Percentiles rank a stretch among this genome's conserved stretches.
These are phyloP conservation scores for Hirtodrosophila duncani DNA, from an alignment of 2,888 invertebrate species.

Conservation along the genomic window DNA sequence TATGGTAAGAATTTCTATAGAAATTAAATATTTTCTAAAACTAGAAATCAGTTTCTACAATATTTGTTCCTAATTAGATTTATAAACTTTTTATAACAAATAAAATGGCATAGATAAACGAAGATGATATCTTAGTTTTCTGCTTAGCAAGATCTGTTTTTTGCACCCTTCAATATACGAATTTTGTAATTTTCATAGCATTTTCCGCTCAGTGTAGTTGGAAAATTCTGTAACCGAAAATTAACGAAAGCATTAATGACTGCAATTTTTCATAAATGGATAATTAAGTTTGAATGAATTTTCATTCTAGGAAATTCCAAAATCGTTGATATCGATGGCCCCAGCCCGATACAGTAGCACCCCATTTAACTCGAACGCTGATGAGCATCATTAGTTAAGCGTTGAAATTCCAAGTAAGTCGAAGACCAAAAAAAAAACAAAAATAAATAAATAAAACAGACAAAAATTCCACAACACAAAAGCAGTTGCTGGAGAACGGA, in stretches of 20 bases:
- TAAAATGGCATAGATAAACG: too few relatives aligned
- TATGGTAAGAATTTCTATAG: too few relatives aligned
- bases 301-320: slow-evolving; percentile 43
- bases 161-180: too few relatives aligned
- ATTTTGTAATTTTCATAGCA: not conserved
- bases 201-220: slow-evolving; percentile 8
- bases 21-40: too few relatives aligned
- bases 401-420: slow-evolving; percentile 71
- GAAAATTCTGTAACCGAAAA: slow-evolving; percentile 46
- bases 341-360: slow-evolving; percentile 51
- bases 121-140: too few relatives aligned
- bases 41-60: too few relatives aligned
- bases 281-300: slow-evolving; percentile 66
- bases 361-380: slow-evolving; percentile 60
- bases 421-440: slow-evolving; percentile 44
- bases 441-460: too few relatives aligned
- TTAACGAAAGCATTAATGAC: slow-evolving; percentile 41
- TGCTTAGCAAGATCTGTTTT: too few relatives aligned
- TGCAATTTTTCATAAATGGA: slow-evolving; percentile 66
- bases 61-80: too few relatives aligned
- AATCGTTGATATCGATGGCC: slow-evolving; percentile 11
- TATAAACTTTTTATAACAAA: too few relatives aligned
- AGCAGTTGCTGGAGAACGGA: slow-evolving; percentile 1
- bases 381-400: slow-evolving; percentile 74
- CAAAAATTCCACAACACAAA: slow-evolving; percentile 27